Evolutionary conservation across 2,797 vertebrate genomes (phyloP).

Genomic region (Bryconaethiops microstoma): DNA sequence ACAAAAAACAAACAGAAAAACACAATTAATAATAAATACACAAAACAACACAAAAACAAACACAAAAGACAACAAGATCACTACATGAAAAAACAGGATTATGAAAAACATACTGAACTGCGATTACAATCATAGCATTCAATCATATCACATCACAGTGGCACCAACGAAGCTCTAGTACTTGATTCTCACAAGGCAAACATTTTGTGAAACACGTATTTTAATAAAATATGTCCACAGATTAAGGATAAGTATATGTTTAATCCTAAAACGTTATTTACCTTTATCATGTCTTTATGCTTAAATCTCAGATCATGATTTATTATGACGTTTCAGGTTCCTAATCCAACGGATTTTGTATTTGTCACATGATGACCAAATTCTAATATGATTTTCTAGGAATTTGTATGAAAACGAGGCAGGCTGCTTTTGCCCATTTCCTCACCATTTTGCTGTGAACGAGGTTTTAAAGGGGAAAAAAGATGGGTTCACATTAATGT

Average conservation of each 20-base stretch:
- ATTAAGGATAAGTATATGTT: neutral
- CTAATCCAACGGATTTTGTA: neutral
- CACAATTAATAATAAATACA: neutral
- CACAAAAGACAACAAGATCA: neutral
- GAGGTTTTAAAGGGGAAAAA: neutral
- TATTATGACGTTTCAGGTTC: neutral
- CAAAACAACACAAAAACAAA: no score
- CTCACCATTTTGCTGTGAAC: neutral
- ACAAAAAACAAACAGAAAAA: neutral
- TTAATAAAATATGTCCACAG: neutral
- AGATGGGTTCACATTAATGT: neutral
- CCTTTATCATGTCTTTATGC: neutral
- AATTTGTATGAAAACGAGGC: neutral
- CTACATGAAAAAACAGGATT: neutral
- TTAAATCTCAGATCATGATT: slow-evolving; percentile 1
- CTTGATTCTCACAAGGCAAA: slow-evolving; percentile 8
- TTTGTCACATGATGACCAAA: neutral
- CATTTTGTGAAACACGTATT: neutral
- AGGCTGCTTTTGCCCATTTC: neutral
- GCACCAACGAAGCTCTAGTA: neutral
- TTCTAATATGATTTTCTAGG: neutral
- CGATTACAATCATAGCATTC: neutral
- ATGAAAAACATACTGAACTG: neutral
- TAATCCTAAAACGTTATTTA: slow-evolving; percentile 7
- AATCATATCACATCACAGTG: neutral